Base-by-base conservation (phyloP, 2,113 vertebrate genomes). In the Bostrychus sinensis region DNA sequence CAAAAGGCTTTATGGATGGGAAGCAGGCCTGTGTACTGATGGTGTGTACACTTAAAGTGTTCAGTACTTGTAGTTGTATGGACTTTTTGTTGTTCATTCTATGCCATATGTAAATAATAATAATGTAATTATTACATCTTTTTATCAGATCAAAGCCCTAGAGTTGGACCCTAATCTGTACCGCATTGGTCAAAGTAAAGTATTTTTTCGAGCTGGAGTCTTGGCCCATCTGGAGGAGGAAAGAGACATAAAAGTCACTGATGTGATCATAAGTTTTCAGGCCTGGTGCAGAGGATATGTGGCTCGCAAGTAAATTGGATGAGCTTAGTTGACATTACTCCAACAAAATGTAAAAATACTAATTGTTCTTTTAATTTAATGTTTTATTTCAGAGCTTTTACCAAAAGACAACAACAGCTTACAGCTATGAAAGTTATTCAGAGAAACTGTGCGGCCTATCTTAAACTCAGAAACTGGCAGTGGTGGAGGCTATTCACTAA, bases 401-500 rank as follows among this genome's bases (percentile, higher is more conserved):
- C 95, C 30, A 97, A 95, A 88, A 92, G 95, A 28, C 96, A 98
- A 80, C 97, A 99, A 88, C 97, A 99, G 78, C 82, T 98, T 76
- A 98, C 94, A 0, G 97, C 97, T 62, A 96, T 99, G 96, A 96
- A 93, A 63, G 97, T 98, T 34, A 96, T 99, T 59, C 97, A 99
- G 94, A 92, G 97, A 74, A 99, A 99, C 92, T 98, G 96, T 9
- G 95, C 94, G 0, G 97, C 97, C n/a, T 99, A 99, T 83, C 85
- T 99, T 63, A 98, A 98, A 81, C 94, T 99, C 51, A 88, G 94
- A 22, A 99, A 99, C 91, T 99, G 97, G 97, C 96, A 99, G 38
- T 99, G 97, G 97, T 99, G 97, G 97, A 92, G 97, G 41, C 87
- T 99, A 23, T 99, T 99, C 89, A 99, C 96, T 37, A 99, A 99